Evolutionary conservation across 2,797 vertebrate species (phyloP), one percentile per base, ranked within the genome.

Genomic region (Micrastur ruficollis): DNA sequence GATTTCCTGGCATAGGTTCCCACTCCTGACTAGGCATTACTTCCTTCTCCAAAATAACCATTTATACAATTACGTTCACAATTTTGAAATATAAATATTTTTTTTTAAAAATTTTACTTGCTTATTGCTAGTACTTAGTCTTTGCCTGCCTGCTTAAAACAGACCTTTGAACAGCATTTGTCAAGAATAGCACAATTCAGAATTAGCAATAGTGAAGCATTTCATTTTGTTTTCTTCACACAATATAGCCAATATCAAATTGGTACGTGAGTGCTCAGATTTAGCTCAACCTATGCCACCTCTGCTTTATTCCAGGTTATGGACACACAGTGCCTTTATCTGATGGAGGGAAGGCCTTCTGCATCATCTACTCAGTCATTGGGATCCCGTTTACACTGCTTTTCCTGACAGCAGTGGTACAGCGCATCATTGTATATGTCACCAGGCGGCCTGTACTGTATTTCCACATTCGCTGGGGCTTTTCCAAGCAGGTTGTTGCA

Each of bases 301-400:
- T 92, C 19, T 92, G 67, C 81, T 92, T 47, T 81, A 10, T 96
- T 93, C 1, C 96, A 99, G 99, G 99, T 61, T 99, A 99, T 59
- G 99, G 99, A 82, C 99, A 99, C 97, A 99, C 99, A 1, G 99
- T 99, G 44, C 99, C 99, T 47, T 98, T 99, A 58, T 99, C 99
- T 3, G 99, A 99, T 7, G 99, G 99, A 3, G 99, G 99, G 14
- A 99, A 99, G 95, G 98, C 99, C 53, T 99, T 99, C 97, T 99
- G 99, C 98, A 99, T 99, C 78, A 96, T 99, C 97, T 99, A 99
- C 96, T 99, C 99, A 0, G 98, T 99, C 85, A 99, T 99, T 0
- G 99, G 99, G 82, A 99, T 99, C 96, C 99, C 99, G 0, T 99
- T 99, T 97, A 99, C 99, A 5, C 98, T 99, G 86, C 99, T 99